phyloP scores from a whole-genome alignment of 2,113 vertebrate genomes.

The Pelecanus crispus region DNA sequence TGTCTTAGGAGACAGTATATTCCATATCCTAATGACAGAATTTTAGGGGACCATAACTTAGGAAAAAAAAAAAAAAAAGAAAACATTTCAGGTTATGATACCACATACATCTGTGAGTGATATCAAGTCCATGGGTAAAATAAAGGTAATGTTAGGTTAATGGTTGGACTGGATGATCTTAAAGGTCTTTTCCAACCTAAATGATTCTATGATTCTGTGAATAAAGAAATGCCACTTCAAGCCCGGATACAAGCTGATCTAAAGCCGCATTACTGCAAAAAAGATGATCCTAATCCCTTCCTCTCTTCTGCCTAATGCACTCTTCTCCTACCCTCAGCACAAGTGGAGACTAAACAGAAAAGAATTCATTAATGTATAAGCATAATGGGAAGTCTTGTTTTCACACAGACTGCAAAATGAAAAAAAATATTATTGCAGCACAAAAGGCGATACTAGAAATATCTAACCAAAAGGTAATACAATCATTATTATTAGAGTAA shows the following conservation, averaged over 20 bases:
- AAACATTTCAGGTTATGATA: fast-evolving
- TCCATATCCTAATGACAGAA: neutral
- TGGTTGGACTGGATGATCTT: no score
- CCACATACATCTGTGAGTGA: neutral
- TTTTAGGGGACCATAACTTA: neutral
- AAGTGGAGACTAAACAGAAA: neutral
- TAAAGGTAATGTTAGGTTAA: no score
- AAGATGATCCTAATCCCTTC: neutral
- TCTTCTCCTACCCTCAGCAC: neutral
- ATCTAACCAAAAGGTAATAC: neutral
- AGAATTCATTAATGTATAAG: neutral
- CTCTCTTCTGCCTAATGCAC: neutral
- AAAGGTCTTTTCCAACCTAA: no score
- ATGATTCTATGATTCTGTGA: no score
- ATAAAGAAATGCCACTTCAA: neutral
- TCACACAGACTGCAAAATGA: neutral
- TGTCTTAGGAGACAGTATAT: neutral
- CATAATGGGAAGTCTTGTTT: neutral
- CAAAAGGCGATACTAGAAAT: neutral
- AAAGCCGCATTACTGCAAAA: neutral
- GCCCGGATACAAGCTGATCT: neutral
- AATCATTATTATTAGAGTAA: neutral
- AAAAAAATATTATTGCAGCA: neutral
- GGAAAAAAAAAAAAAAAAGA: neutral
- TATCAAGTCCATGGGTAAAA: neutral